Evolutionary conservation across 2,797 vertebrate genomes (phyloP).

Genomic region (Hirundo rustica): DNA sequence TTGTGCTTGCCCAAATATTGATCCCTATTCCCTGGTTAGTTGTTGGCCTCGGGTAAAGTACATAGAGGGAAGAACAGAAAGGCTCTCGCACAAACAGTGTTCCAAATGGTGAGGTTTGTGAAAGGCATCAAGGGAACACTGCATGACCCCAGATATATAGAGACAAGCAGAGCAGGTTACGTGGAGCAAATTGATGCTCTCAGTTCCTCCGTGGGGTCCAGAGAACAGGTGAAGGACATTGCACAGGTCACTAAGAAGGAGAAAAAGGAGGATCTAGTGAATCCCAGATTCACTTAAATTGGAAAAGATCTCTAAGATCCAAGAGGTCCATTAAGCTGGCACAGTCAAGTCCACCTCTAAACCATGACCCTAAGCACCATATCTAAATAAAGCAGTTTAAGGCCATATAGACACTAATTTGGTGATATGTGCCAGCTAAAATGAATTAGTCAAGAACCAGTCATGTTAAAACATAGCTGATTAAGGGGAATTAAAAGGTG

Average conservation of each 20-base stretch:
- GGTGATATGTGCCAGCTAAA: background rate
- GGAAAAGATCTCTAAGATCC: background rate
- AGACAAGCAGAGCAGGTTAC: background rate
- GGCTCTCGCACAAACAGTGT: fast-evolving
- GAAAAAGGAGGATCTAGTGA: background rate
- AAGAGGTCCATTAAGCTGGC: background rate
- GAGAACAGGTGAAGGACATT: background rate
- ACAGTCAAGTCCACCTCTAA: background rate
- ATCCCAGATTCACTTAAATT: background rate
- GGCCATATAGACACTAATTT: background rate
- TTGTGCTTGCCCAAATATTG: background rate
- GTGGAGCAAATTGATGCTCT: background rate
- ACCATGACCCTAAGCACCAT: background rate
- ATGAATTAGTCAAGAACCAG: background rate
- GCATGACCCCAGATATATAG: background rate
- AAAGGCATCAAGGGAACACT: background rate
- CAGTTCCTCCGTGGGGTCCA: fast-evolving
- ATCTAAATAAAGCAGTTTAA: background rate
- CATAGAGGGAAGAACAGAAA: background rate
- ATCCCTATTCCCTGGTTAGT: background rate
- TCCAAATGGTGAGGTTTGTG: background rate
- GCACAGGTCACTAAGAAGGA: background rate
- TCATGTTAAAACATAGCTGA: background rate
- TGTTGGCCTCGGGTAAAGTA: fast-evolving
- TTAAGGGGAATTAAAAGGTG: background rate